These are phyloP conservation scores for Drosophila diplacantha DNA, from an alignment of 2,888 invertebrate species.

Conservation along the genomic window DNA sequence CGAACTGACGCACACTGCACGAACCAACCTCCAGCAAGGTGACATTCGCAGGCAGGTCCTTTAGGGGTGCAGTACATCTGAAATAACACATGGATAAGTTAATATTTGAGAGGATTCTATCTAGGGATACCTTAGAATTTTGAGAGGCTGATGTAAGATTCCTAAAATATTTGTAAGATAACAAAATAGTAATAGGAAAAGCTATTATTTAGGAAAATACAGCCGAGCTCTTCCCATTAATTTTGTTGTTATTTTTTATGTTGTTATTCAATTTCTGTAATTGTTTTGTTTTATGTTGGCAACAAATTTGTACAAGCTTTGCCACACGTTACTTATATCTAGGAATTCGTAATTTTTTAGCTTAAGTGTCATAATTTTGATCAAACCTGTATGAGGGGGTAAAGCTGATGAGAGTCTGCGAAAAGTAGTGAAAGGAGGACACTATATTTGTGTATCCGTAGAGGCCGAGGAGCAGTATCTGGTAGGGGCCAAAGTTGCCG, in stretches of 20 bases:
- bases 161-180: background rate
- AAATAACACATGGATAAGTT: background rate
- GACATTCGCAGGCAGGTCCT: background rate
- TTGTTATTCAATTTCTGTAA: background rate
- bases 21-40: background rate
- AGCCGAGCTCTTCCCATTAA: background rate
- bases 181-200: background rate
- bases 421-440: constrained; percentile 81
- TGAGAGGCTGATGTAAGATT: rapidly evolving
- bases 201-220: background rate
- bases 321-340: background rate
- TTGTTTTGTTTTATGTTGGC: background rate
- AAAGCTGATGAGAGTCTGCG: constrained; percentile 80
- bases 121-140: background rate
- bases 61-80: constrained; percentile 63
- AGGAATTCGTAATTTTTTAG: background rate
- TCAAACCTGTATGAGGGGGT: constrained; percentile 78
- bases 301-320: background rate
- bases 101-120: background rate
- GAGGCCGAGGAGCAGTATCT: constrained; percentile 78
- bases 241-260: background rate
- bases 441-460: constrained; percentile 80
- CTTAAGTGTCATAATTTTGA: background rate
- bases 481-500: constrained; percentile 80
- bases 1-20: constrained; percentile 33